Base-by-base conservation (phyloP, 2,888 invertebrate genomes). In the Hydraecia micacea region DNA sequence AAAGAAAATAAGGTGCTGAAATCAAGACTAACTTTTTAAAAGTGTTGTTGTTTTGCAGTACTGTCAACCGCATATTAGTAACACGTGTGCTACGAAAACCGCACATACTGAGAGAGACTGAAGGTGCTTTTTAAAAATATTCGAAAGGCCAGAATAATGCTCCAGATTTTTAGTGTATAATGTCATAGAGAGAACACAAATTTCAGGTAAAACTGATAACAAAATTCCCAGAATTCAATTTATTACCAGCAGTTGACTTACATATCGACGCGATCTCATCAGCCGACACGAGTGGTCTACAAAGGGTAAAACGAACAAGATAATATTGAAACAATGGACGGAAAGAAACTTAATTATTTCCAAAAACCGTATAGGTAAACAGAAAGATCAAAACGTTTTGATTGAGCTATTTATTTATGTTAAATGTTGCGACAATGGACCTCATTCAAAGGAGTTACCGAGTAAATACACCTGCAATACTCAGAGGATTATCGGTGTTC, bases 331-430 rank as follows among this genome's bases (percentile, higher is more conserved):
- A 82, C 65, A 65, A 58, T n/a, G 6, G 21, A 65, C 15, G 39
- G 18, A 49, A 60, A 66, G 3, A 66, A 66, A 82, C 55, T 39
- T 75, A 42, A 82, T 75, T 75, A 79, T 82, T 52, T 66, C 66
- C 13, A 32, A 49, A 21, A 32, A 21, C 58, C 76, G n/a, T 58
- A 7, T 76, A n/a, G n/a, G 21, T 55, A 60, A 69, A 70, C n/a
- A 49, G 25, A 39, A 73, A 46, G 36, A 65, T 65, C 28, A 28
- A 79, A 75, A 46, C 25, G 15, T 46, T 75, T 63, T 25, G 1
- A 32, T 39, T 75, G 32, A 66, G n/a, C 21, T 66, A 75, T 79
- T 77, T 77, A 55, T 79, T 75, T 76, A 58, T 49, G 49, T 66
- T 58, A 49, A 65, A 66, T 63, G 42, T 62, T 78, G 21, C 1